A percentile compares a stretch with the other conserved stretches of the same genome.
These are phyloP conservation scores for Hydropsyche betteni DNA, from an alignment of 2,888 invertebrate genomes.

Conservation along the genomic window DNA sequence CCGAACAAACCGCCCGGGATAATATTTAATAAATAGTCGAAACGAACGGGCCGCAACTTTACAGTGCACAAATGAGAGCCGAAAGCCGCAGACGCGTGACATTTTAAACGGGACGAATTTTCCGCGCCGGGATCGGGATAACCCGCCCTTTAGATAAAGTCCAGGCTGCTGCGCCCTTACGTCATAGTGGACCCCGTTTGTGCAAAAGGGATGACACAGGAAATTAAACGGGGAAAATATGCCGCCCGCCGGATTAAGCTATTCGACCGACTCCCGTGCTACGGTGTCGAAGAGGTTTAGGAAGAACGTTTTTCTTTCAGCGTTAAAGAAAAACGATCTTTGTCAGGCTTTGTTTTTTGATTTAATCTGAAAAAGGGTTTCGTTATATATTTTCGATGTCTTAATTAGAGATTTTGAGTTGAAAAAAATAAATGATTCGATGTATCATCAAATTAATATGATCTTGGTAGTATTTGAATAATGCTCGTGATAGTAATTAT, in stretches of 20 bases:
- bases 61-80: background rate
- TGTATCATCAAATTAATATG: too few species aligned
- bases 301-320: background rate
- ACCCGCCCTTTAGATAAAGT: background rate
- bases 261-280: background rate
- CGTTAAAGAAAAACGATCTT: too few species aligned
- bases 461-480: too few species aligned
- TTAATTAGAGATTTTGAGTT: too few species aligned
- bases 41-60: background rate
- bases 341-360: too few species aligned
- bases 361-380: too few species aligned
- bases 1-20: too few species aligned
- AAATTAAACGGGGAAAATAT: slow-evolving; percentile 39
- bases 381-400: too few species aligned
- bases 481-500: too few species aligned
- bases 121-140: slow-evolving; percentile 9
- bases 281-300: background rate
- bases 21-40: background rate
- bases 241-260: slow-evolving; percentile 1
- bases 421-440: too few species aligned
- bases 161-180: slow-evolving; percentile 11
- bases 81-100: background rate
- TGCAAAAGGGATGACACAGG: slow-evolving; percentile 35
- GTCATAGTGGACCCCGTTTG: background rate
- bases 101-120: slow-evolving; percentile 1